These are phyloP conservation scores for Nesometra sesokonis DNA, from an alignment of 35 echinoderm and acorn worm genomes.

Conservation along the genomic window DNA sequence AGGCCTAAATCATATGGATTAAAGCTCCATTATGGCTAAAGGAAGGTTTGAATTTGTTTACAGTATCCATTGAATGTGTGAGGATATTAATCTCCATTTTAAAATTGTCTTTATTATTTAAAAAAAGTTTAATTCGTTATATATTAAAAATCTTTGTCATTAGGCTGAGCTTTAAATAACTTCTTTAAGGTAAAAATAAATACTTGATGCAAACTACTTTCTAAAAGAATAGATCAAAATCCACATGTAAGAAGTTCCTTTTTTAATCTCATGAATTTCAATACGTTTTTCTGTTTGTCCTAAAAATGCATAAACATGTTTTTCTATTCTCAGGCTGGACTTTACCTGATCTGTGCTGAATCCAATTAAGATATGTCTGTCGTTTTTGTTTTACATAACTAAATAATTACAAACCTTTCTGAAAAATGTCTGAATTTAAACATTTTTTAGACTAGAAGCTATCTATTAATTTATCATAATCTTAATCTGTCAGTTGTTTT, in stretches of 20 bases:
- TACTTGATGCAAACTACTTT: no score
- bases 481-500: background rate
- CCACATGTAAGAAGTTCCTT: background rate
- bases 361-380: background rate
- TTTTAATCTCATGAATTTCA: background rate
- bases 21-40: no score
- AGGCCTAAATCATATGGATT: no score
- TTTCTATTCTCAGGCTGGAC: background rate
- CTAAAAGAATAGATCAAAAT: background rate
- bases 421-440: background rate
- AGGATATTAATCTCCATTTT: no score
- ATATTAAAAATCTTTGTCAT: no score
- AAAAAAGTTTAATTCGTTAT: no score
- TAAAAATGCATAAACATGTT: background rate
- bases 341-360: background rate
- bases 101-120: no score
- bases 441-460: background rate
- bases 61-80: no score
- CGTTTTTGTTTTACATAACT: background rate
- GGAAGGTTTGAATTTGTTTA: no score
- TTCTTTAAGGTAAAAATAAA: no score
- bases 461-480: background rate
- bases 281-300: background rate
- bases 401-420: background rate
- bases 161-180: no score